These are phyloP conservation scores for Okamejei kenojei DNA, from an alignment of 2,797 vertebrate species.

Conservation along the genomic window DNA sequence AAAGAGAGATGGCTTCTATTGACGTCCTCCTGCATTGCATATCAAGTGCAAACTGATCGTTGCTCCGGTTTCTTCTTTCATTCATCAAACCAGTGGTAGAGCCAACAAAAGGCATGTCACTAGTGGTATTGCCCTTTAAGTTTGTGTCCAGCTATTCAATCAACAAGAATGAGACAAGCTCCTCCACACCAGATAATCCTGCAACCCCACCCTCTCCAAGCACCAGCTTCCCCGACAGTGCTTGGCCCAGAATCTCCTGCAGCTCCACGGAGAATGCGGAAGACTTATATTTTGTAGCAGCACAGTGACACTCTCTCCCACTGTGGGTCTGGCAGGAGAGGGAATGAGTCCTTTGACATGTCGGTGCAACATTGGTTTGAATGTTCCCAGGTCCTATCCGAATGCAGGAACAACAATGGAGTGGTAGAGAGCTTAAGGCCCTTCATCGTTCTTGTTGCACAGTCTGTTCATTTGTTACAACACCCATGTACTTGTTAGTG, in stretches of 20 bases:
- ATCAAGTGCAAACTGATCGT: not conserved
- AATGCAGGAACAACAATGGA: not conserved
- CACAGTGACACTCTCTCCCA: not conserved
- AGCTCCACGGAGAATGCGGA: not conserved
- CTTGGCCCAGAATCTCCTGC: not conserved
- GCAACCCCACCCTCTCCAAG: no score
- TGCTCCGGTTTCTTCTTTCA: not conserved
- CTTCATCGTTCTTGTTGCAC: not conserved
- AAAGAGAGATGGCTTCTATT: not conserved
- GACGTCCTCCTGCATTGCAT: not conserved
- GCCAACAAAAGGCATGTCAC: not conserved
- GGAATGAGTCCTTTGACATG: not conserved
- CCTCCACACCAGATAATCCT: not conserved
- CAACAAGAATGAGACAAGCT: not conserved
- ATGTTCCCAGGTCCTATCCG: not conserved
- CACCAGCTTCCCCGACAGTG: not conserved
- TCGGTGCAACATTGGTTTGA: not conserved
- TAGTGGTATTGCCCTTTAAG: not conserved
- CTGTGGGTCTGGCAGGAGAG: not conserved
- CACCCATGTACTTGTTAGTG: constrained; percentile 90
- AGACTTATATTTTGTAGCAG: not conserved
- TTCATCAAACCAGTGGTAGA: not conserved
- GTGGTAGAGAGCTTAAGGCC: not conserved
- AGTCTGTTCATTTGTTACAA: constrained; percentile 63
- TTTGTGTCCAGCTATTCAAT: not conserved